Conservation (phyloP, 2,888 invertebrate genomes). For the Leucoptera coffeella region DNA sequence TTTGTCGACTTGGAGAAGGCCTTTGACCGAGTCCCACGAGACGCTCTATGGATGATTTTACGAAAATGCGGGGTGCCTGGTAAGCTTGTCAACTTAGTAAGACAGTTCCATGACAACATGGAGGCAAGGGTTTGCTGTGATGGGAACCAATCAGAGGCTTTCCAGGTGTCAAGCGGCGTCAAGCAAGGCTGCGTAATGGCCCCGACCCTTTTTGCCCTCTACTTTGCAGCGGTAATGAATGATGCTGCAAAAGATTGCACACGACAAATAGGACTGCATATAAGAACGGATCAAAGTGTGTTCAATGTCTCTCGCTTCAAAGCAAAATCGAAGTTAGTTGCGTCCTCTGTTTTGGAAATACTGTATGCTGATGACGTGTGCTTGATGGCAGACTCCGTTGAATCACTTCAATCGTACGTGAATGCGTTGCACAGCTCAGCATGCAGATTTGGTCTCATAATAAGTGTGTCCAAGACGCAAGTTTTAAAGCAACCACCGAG, state of each 20-base stretch:
- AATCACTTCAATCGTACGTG: conserved; percentile 2
- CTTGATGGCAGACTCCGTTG: conserved; percentile 4
- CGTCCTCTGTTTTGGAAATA: background rate
- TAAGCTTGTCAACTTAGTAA: conserved; percentile 5
- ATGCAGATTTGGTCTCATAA: conserved; percentile 5
- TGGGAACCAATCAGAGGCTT: background rate
- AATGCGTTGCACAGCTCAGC: conserved; percentile 2
- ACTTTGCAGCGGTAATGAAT: conserved; percentile 1
- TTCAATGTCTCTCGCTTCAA: background rate
- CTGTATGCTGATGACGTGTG: conserved; percentile 2
- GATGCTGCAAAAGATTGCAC: background rate
- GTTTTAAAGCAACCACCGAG: conserved; percentile 4
- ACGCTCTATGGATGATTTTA: conserved; percentile 6
- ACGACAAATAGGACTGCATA: background rate
- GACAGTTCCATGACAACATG: conserved; percentile 7
- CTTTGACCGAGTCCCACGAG: conserved; percentile 6
- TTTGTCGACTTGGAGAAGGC: conserved; percentile 7
- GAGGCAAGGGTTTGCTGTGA: background rate
- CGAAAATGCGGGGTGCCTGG: conserved; percentile 5
- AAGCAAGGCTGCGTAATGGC: conserved; percentile 1
- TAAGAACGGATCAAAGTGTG: background rate
- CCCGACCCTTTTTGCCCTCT: background rate
- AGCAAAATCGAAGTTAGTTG: background rate
- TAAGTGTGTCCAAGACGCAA: conserved; percentile 4
- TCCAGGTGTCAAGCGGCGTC: background rate